Evolutionary conservation across 2,888 invertebrate species (phyloP), one percentile per base, ranked within the genome.

Genomic region (Ophioninae sp.): DNA sequence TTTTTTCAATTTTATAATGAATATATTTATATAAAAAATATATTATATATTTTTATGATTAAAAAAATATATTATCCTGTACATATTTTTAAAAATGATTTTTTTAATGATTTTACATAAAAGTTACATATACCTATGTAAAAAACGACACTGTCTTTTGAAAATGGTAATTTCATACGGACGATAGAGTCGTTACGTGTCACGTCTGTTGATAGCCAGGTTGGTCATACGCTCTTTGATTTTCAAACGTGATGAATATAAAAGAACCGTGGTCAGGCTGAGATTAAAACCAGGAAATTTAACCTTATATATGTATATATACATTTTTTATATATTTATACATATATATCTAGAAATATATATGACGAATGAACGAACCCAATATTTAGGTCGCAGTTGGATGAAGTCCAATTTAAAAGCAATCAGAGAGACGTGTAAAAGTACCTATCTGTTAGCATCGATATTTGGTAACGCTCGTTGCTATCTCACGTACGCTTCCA

Each of bases 371-470:
- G 61, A 72, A 63, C 63, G 63, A 76, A 44, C 56, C 37, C n/a
- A 76, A 79, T 76, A 81, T 84, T 79, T 80, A 85, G 84, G 84
- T 84, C 77, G 77, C 79, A 44, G 78, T 73, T 78, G 85, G 87
- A 87, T 87, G 81, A 87, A 86, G 86, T 87, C 83, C 86, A 88
- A 88, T 88, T 87, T 85, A 86, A 85, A 85, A 87, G 83, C 84
- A 85, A 87, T 88, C 87, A 79, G 75, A 67, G 68, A 71, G 61
- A 71, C 75, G 83, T 81, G 71, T 64, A 69, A 74, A 79, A 83
- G 65, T 73, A 69, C 41, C 63, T 68, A 73, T 17, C 69, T 37
- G 61, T 61, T 39, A 30, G 51, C 65, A 73, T 30, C 69, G 71
- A 81, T 81, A 83, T 81, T 65, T 79, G 71, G 71, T 69, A 64